Evolutionary conservation across 2,888 invertebrate genomes (phyloP).

Genomic region (Formica aserva): DNA sequence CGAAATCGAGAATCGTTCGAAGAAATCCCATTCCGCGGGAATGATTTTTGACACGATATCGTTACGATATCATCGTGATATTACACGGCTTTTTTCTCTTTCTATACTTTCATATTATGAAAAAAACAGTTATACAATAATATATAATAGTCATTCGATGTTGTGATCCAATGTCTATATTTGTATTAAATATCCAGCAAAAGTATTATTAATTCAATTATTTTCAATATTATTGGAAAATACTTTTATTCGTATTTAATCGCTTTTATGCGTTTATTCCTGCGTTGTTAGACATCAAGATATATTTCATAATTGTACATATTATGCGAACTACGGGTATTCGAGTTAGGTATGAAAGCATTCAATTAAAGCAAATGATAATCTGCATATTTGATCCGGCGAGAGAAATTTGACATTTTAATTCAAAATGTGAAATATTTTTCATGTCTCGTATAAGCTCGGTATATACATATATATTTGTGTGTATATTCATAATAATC

Average conservation of each 20-base stretch:
- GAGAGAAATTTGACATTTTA: background rate
- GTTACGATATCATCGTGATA: background rate
- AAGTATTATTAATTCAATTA: background rate
- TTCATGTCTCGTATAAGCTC: background rate
- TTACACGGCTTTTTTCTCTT: background rate
- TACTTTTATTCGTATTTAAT: background rate
- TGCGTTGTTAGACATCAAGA: background rate
- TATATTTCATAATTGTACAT: background rate
- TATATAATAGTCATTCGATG: background rate
- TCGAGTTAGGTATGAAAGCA: background rate
- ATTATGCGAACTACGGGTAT: constrained; percentile 4
- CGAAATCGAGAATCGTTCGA: constrained; percentile 6
- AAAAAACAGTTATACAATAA: background rate
- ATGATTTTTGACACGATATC: constrained; percentile 9
- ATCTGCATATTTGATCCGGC: background rate
- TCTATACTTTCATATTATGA: background rate
- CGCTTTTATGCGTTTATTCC: background rate
- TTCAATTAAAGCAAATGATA: constrained; percentile 16
- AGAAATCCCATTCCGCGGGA: constrained; percentile 21
- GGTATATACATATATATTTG: background rate
- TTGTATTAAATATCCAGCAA: background rate
- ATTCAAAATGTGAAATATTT: background rate
- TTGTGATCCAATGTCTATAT: background rate
- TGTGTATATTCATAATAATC: background rate
- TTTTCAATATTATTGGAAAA: background rate